Evolutionary conservation across 2,797 vertebrate genomes (phyloP), one percentile per base, ranked within the genome.

Genomic region (Cynopterus sphinx): DNA sequence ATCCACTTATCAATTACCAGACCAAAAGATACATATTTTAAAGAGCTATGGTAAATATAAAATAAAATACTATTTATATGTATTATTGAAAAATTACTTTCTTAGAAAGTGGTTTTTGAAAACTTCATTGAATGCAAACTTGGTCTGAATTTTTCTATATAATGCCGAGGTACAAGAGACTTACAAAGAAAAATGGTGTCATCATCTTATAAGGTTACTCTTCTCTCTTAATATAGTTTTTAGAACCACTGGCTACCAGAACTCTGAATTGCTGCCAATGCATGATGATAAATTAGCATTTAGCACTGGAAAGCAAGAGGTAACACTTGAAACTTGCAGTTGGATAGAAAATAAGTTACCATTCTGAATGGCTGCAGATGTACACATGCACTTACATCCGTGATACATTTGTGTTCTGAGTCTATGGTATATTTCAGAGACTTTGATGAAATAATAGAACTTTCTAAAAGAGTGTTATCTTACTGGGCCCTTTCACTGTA

Each of bases 91-190:
- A 94, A 68, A 39, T 77, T 73, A 61, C 67, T 91, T 90, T 53
- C 46, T 51, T 24, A 11, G 33, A 46, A 94, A 74, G 59, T 55
- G 24, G 19, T 87, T 71, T 79, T 65, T 73, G 1, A 53, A 86
- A 93, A 87, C 15, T 43, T 79, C 6, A 9, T 17, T 67, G 22
- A 82, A 63, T 15, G 46, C 46, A 90, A 94, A 88, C 43, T 36
- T 92, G 68, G 22, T 79, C 86, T 83, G 84, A 71, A 49, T 77
- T 92, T 91, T 94, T 75, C 75, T 84, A 7, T 55, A 31, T 55
- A 67, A 87, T 78, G 5, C 28, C 63, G 9, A 87, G n/a, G 90
- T 53, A 65, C 16, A 22, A 74, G 43, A 73, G 41, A 16, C 33
- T 96, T 73, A 63, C 68, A 10, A 87, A 79, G 65, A 63, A 39